A percentile compares a stretch with the other conserved stretches of the same genome.
Conservation (phyloP, 2,797 vertebrate species). For the Cyprinodon diabolis region DNA sequence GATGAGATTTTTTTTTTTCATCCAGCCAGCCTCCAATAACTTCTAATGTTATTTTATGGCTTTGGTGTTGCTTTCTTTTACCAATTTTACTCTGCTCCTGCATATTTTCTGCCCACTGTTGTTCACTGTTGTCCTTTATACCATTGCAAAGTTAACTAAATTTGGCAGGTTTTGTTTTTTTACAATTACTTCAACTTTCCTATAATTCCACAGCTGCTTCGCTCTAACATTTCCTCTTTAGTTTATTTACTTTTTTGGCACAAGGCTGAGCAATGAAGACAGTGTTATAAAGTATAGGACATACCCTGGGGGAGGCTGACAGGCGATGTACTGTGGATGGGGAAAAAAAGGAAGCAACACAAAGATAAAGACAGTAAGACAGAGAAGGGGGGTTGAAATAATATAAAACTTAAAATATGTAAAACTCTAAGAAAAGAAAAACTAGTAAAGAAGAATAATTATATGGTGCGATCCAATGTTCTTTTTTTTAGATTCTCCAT, state of each 20-base stretch:
- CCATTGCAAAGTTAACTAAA: slow-evolving; percentile 31
- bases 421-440: slow-evolving; percentile 41
- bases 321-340: slow-evolving; percentile 47
- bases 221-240: slow-evolving; percentile 39
- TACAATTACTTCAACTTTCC: slow-evolving; percentile 32
- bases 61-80: slow-evolving; percentile 43
- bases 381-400: slow-evolving; percentile 51
- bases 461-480: not conserved
- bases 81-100: slow-evolving; percentile 26
- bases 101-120: slow-evolving; percentile 27
- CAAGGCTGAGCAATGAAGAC: slow-evolving; percentile 66
- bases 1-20: slow-evolving; percentile 65
- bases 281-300: slow-evolving; percentile 66
- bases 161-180: slow-evolving; percentile 41
- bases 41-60: slow-evolving; percentile 66
- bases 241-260: slow-evolving; percentile 49
- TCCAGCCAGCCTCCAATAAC: slow-evolving; percentile 65
- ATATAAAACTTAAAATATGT: slow-evolving; percentile 55
- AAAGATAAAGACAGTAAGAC: slow-evolving; percentile 43
- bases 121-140: slow-evolving; percentile 17
- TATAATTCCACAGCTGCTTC: slow-evolving; percentile 29
- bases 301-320: slow-evolving; percentile 59
- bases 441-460: slow-evolving; percentile 33
- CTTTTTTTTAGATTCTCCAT: slow-evolving; percentile 8
- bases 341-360: slow-evolving; percentile 65